phyloP scores from a whole-genome alignment of 1,140 invertebrate genomes.

The Neoseiulus cucumeris region DNA sequence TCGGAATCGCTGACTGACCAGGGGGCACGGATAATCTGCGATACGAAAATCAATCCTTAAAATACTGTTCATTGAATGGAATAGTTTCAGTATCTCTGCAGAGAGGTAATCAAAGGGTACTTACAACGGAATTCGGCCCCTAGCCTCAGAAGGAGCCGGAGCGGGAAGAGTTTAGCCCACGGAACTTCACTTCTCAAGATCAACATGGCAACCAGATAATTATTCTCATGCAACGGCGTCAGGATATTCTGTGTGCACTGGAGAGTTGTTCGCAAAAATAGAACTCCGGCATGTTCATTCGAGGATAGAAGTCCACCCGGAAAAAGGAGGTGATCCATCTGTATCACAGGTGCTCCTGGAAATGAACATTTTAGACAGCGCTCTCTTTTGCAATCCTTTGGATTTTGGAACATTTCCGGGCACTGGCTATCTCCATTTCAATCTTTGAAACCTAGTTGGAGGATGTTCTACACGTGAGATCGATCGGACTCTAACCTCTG shows the following conservation, averaged over 20 bases:
- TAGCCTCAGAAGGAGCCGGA: conserved; percentile 50
- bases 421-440: too few species aligned
- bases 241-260: conserved; percentile 59
- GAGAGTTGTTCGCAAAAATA: conserved; percentile 58
- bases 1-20: conserved; percentile 54
- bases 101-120: conserved; percentile 17
- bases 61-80: too few species aligned
- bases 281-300: conserved; percentile 60
- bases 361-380: too few species aligned
- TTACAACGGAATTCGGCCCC: conserved; percentile 59
- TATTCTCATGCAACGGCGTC: conserved; percentile 35
- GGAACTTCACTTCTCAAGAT: conserved; percentile 67
- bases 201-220: conserved; percentile 56
- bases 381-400: too few species aligned
- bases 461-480: too few species aligned
- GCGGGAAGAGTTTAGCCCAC: conserved; percentile 64
- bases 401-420: too few species aligned
- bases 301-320: conserved; percentile 44
- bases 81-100: too few species aligned
- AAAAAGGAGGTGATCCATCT: conserved; percentile 41
- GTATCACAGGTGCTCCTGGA: too few species aligned
- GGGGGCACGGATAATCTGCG: conserved; percentile 55
- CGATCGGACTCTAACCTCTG: conserved; percentile 36
- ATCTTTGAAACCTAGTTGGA: too few species aligned
- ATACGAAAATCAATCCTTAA: too few species aligned